Evolutionary conservation across 1,140 invertebrate genomes (phyloP), one percentile per base, ranked within the genome.

Genomic region (Branchinecta lynchi): DNA sequence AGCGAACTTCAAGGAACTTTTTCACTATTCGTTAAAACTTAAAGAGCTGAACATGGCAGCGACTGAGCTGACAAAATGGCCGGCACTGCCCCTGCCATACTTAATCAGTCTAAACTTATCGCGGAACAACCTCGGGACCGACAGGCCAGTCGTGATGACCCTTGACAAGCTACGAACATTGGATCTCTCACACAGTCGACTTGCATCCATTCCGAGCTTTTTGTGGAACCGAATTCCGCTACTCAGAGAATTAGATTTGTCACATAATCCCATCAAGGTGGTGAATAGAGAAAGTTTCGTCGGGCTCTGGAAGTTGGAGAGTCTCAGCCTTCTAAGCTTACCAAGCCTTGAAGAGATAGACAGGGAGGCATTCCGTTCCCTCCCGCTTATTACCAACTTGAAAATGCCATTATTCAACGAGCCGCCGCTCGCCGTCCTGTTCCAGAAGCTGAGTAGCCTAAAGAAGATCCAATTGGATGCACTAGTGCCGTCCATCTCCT

Each of bases 1-100:
- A 72, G 88, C 89, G 60, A 93, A 93, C 78, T 90, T 91, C 75
- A 90, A 91, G 74, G 90, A 93, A 77, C 81, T 93, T n/a, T 90
- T 92, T 74, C 87, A 92, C 75, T 90, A 92, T 77, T 83, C 90
- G 15, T 89, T 89, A 44, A 86, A 87, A 72, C 79, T 93, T 44
- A 84, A 87, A 75, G 82, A 86, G 75, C 81, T 93, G 68, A 86
- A 85, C 76, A 78, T 93, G 72, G 84, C 86, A 66, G 84, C 84
- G 76, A 86, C 88, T 76, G 87, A 87, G 45, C 83, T 92, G 69
- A 86, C 82, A 74, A 83, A 82, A 44, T 81, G 89, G 70, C 90
- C 90, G 46, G 78, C 83, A 74, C 79, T 90, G 70, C 86, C 87
- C 68, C 78, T 90, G 44, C 83, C 82, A 0, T 87, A 87, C 77